Percentiles rank a stretch among this genome's conserved stretches.
phyloP scores from a whole-genome alignment of 2,888 invertebrate species.

The Himalopsyche tibetana region DNA sequence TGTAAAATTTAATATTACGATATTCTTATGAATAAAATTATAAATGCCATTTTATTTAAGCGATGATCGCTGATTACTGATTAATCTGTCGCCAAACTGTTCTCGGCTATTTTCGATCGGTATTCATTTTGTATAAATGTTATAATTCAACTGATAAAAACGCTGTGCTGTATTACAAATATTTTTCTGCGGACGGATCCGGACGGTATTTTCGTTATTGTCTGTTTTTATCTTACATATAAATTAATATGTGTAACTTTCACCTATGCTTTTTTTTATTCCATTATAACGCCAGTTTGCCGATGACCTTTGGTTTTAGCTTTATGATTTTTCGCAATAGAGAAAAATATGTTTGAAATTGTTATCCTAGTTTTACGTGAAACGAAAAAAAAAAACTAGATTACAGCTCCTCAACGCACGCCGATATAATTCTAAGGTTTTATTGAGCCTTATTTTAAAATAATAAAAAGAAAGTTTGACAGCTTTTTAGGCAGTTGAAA shows the following conservation, averaged over 20 bases:
- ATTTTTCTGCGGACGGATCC: too few species aligned
- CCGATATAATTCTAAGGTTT: constrained; percentile 24
- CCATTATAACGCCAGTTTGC: too few species aligned
- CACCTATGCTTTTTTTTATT: too few species aligned
- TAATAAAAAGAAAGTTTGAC: neutral
- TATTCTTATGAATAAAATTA: constrained; percentile 39
- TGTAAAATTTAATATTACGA: constrained; percentile 45
- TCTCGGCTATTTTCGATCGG: too few species aligned
- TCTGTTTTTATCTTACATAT: constrained; percentile 19
- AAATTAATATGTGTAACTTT: too few species aligned
- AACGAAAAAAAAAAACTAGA: neutral
- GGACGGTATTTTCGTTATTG: constrained; percentile 69
- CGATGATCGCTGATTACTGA: neutral
- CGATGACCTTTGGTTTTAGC: neutral
- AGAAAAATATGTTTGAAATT: constrained; percentile 27
- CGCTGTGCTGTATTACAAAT: neutral
- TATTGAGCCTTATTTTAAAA: neutral
- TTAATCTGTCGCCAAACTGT: too few species aligned
- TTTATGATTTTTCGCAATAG: constrained; percentile 3
- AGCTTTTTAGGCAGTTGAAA: constrained; percentile 10
- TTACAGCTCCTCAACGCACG: constrained; percentile 17
- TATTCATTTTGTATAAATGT: too few species aligned
- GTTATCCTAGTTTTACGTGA: constrained; percentile 21
- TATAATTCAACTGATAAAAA: too few species aligned
- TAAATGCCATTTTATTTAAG: constrained; percentile 42